Conservation (phyloP, 2,113 vertebrate species). For the Albula goreensis region DNA sequence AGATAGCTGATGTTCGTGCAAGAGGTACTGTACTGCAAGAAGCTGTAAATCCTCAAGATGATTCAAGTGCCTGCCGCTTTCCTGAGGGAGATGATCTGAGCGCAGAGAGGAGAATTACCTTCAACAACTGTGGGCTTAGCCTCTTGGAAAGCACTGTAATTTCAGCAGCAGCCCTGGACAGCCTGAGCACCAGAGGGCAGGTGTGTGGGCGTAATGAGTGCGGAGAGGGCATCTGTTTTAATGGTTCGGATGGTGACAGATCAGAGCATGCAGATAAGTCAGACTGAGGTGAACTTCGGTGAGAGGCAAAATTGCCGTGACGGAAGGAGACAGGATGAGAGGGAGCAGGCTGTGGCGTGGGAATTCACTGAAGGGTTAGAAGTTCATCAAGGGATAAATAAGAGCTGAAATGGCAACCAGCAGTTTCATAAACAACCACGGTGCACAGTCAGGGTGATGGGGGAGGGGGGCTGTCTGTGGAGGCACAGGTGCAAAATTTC, state of each 20-base stretch:
- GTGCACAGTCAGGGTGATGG: background rate
- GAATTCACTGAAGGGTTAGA: background rate
- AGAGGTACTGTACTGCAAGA: background rate
- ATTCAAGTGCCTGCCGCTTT: background rate
- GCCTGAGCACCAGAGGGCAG: background rate
- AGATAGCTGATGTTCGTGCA: background rate
- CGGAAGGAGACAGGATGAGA: background rate
- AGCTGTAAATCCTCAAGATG: slow-evolving; percentile 20
- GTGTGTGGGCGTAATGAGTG: background rate
- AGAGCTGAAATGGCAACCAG: background rate
- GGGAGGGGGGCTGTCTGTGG: background rate
- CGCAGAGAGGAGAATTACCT: background rate
- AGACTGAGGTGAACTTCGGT: background rate
- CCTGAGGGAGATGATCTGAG: background rate
- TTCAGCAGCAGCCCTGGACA: background rate
- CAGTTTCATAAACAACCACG: background rate
- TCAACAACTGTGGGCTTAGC: background rate
- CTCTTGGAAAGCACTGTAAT: background rate
- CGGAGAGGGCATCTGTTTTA: background rate
- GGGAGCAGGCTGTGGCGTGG: background rate
- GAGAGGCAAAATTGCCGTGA: background rate
- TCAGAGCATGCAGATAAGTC: background rate
- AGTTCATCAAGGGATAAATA: background rate
- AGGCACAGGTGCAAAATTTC: background rate
- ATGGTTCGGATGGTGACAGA: background rate